Evolutionary conservation across 2,888 invertebrate genomes (phyloP).

Genomic region (Erebia epiphron): DNA sequence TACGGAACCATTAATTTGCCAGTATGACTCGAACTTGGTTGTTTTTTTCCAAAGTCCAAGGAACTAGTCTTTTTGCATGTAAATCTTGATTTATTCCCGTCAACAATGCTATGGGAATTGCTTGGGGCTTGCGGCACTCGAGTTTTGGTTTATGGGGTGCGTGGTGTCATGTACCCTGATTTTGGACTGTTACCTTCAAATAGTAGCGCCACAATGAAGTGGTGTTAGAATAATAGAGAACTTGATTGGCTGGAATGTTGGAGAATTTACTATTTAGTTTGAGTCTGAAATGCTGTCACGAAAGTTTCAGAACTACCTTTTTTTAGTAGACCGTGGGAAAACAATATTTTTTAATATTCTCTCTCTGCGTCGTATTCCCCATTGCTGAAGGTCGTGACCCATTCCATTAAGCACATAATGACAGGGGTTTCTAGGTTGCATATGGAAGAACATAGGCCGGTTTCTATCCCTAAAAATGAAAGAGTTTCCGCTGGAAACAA

Average conservation of each 20-base stretch:
- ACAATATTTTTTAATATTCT: too few relatives aligned
- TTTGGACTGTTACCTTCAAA: slow-evolving; percentile 43
- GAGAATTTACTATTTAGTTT: too few relatives aligned
- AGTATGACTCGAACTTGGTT: not conserved
- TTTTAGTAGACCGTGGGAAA: too few relatives aligned
- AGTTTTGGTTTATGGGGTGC: slow-evolving; percentile 31
- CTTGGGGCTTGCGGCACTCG: slow-evolving; percentile 46
- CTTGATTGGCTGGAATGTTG: slow-evolving; percentile 44
- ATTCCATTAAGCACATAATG: too few relatives aligned
- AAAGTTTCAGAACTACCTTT: not conserved
- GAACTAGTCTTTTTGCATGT: slow-evolving; percentile 76
- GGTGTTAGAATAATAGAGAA: slow-evolving; percentile 51
- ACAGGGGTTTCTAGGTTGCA: too few relatives aligned
- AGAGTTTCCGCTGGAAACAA: too few relatives aligned
- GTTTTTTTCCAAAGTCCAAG: slow-evolving; percentile 48
- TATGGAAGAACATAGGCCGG: too few relatives aligned
- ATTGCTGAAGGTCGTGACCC: too few relatives aligned
- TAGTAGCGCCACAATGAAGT: slow-evolving; percentile 59
- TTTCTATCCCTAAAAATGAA: too few relatives aligned
- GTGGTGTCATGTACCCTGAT: slow-evolving; percentile 28
- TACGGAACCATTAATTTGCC: slow-evolving; percentile 50
- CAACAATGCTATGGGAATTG: slow-evolving; percentile 79
- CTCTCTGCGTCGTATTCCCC: too few relatives aligned
- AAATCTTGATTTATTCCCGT: slow-evolving; percentile 80
- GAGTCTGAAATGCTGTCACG: not conserved